These are phyloP conservation scores for Thysanoteuthis rhombus DNA, from an alignment of 2,888 invertebrate genomes.

Conservation along the genomic window DNA sequence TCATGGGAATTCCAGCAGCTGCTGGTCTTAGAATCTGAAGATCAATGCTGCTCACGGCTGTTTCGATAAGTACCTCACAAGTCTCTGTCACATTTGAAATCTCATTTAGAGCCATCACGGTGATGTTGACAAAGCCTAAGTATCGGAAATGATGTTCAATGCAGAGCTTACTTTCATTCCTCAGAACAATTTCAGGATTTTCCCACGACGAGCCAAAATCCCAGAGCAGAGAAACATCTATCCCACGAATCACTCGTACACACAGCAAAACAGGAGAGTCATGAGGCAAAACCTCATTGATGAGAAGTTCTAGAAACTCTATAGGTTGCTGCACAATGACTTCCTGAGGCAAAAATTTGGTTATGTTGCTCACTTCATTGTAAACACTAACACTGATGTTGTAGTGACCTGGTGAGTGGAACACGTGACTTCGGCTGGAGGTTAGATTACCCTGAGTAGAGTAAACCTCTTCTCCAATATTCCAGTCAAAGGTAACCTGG, in stretches of 20 bases:
- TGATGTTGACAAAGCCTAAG: background rate
- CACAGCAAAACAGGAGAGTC: background rate
- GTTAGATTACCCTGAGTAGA: background rate
- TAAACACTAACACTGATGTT: background rate
- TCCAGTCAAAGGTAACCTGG: conserved; percentile 13
- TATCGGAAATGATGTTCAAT: background rate
- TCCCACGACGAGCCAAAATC: background rate
- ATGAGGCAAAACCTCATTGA: background rate
- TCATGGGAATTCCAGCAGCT: background rate
- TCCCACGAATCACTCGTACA: background rate
- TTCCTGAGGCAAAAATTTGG: background rate
- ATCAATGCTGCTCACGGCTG: background rate
- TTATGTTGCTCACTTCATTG: conserved; percentile 13
- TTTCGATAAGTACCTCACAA: background rate
- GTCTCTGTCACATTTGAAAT: background rate
- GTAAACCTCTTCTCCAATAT: background rate
- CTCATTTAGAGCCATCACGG: background rate
- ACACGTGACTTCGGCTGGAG: background rate
- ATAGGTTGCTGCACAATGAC: background rate
- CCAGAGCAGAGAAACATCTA: background rate
- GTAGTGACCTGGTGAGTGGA: background rate
- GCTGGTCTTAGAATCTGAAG: background rate
- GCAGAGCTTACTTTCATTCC: conserved; percentile 1
- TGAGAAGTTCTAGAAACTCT: background rate
- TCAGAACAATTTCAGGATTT: background rate